A percentile compares a stretch with the other conserved stretches of the same genome.
Evolutionary conservation across 2,113 vertebrate genomes (phyloP).

Genomic region (Poeciliopsis retropinna): DNA sequence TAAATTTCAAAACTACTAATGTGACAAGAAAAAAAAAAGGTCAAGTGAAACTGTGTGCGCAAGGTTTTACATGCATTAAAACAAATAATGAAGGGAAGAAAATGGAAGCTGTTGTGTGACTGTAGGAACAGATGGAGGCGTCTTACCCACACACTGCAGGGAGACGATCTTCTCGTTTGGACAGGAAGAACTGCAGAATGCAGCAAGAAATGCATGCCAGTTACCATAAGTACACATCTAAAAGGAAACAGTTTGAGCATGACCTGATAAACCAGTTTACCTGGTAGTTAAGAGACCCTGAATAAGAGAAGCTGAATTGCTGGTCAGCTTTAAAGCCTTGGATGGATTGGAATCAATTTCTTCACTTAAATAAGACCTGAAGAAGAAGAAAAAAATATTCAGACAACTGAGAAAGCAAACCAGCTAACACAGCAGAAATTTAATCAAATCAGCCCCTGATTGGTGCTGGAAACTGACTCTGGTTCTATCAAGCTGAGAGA

Average conservation of each 20-base stretch:
- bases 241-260: not conserved
- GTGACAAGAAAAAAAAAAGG: no score
- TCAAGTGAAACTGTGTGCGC: no score
- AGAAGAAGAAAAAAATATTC: slow-evolving; percentile 6
- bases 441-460: slow-evolving; percentile 21
- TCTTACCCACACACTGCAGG: slow-evolving; percentile 76
- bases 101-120: slow-evolving; percentile 8
- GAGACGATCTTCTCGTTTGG: slow-evolving; percentile 57
- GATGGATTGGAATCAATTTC: slow-evolving; percentile 7
- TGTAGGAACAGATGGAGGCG: slow-evolving; percentile 56
- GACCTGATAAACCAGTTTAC: slow-evolving; percentile 41
- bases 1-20: not conserved
- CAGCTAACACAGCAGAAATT: slow-evolving; percentile 14
- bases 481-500: slow-evolving; percentile 35
- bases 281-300: slow-evolving; percentile 65
- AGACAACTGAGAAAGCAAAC: slow-evolving; percentile 24
- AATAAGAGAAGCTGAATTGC: slow-evolving; percentile 19
- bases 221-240: not conserved
- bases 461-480: slow-evolving; percentile 39
- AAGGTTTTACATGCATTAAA: not conserved
- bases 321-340: slow-evolving; percentile 33
- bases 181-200: slow-evolving; percentile 65
- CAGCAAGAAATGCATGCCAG: slow-evolving; percentile 21
- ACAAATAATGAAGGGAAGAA: not conserved
- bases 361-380: slow-evolving; percentile 46